Conservation (phyloP, 1,140 invertebrate genomes). For the Cephus cinctus region DNA sequence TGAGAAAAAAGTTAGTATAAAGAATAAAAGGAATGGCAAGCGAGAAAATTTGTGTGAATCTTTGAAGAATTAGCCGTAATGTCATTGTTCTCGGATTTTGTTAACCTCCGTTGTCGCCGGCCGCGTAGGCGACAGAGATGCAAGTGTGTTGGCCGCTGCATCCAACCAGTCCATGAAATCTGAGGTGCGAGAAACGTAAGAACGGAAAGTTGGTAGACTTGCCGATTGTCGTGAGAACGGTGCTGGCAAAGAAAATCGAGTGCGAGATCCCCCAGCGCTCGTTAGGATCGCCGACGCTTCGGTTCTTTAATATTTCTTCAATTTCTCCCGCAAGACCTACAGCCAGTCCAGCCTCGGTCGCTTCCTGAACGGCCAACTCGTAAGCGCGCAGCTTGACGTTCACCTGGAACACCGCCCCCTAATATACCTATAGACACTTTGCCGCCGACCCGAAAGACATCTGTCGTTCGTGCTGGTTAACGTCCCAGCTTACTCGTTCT, state of each 20-base stretch:
- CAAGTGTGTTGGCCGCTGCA: background rate
- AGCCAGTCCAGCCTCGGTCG: conserved; percentile 63
- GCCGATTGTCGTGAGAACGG: conserved; percentile 83
- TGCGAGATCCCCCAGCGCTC: conserved; percentile 77
- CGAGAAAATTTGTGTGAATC: background rate
- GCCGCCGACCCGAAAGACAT: too few relatives aligned
- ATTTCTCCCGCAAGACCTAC: conserved; percentile 54
- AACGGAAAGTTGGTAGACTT: conserved; percentile 42
- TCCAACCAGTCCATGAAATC: background rate
- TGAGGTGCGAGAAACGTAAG: too few relatives aligned
- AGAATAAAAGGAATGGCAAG: too few relatives aligned
- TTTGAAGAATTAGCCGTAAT: too few relatives aligned
- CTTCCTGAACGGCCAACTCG: conserved; percentile 59
- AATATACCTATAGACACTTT: too few relatives aligned
- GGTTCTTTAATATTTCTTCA: conserved; percentile 24
- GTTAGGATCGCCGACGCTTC: conserved; percentile 46
- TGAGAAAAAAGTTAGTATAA: background rate
- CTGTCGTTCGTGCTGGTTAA: too few relatives aligned
- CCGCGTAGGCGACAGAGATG: too few relatives aligned
- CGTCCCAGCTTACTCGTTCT: too few relatives aligned
- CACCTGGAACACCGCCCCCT: conserved; percentile 22
- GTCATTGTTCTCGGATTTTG: too few relatives aligned
- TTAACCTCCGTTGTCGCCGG: too few relatives aligned
- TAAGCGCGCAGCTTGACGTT: conserved; percentile 31
- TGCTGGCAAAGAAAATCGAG: conserved; percentile 82